Percentiles rank a stretch among this genome's conserved stretches.
These are phyloP conservation scores for Platichthys stellatus DNA, from an alignment of 2,113 vertebrate genomes.

Conservation along the genomic window DNA sequence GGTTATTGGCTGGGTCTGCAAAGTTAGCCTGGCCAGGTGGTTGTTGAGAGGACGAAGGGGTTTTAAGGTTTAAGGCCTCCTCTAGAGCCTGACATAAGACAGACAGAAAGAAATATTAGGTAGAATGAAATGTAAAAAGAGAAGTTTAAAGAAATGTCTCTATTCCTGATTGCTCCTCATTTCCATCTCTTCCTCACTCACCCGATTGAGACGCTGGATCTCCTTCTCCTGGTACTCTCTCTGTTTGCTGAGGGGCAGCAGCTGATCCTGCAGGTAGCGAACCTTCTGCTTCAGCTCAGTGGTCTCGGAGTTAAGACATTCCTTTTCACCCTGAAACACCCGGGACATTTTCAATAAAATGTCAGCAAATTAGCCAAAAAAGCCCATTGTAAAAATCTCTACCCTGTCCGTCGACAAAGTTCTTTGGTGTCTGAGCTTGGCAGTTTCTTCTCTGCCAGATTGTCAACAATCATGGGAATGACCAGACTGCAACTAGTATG, in stretches of 20 bases:
- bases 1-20: slow-evolving; percentile 79
- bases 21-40: slow-evolving; percentile 79
- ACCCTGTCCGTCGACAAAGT: too few species aligned
- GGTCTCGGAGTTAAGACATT: slow-evolving; percentile 89
- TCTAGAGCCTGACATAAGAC: slow-evolving; percentile 87
- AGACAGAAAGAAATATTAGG: slow-evolving; percentile 1
- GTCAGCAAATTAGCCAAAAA: too few species aligned
- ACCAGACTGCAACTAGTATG: too few species aligned
- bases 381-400: too few species aligned
- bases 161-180: neutral
- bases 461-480: too few species aligned
- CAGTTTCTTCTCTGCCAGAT: too few species aligned
- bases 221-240: slow-evolving; percentile 97
- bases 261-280: slow-evolving; percentile 92
- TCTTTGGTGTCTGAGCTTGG: too few species aligned
- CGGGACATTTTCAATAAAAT: neutral
- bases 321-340: slow-evolving; percentile 88
- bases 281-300: slow-evolving; percentile 92
- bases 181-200: slow-evolving; percentile 55
- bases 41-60: slow-evolving; percentile 83
- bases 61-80: slow-evolving; percentile 91
- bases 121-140: neutral
- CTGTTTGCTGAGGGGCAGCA: slow-evolving; percentile 91
- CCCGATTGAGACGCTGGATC: slow-evolving; percentile 96
- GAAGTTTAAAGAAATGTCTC: neutral